Evolutionary conservation across 2,888 invertebrate species (phyloP).

Genomic region (Cremastinae sp.): DNA sequence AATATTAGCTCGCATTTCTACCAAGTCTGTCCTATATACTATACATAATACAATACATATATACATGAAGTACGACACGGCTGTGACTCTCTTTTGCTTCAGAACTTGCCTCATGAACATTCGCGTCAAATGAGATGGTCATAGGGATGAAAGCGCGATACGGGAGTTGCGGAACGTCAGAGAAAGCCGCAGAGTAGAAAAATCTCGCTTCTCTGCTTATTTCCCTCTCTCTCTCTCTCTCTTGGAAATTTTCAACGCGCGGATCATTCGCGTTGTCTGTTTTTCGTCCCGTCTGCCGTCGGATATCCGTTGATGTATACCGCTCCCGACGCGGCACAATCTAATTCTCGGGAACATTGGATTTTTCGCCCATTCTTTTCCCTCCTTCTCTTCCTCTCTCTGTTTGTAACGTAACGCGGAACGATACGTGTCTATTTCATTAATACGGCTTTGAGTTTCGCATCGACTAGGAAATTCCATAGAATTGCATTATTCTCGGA

Average conservation of each 20-base stretch:
- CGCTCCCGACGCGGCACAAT: slow-evolving; percentile 31
- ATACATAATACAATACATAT: background rate
- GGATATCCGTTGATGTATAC: slow-evolving; percentile 38
- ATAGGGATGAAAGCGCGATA: slow-evolving; percentile 41
- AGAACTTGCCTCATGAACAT: slow-evolving; percentile 1
- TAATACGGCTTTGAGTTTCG: slow-evolving; percentile 16
- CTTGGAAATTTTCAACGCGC: too few species aligned
- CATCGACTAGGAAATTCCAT: background rate
- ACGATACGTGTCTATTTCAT: slow-evolving; percentile 16
- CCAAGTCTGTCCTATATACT: background rate
- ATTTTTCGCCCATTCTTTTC: slow-evolving; percentile 32
- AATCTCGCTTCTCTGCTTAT: slow-evolving; percentile 26
- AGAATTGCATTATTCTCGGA: slow-evolving; percentile 2
- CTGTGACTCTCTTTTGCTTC: background rate
- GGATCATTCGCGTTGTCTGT: slow-evolving; percentile 11
- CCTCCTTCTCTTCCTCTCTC: slow-evolving; percentile 10
- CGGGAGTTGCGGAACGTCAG: slow-evolving; percentile 20
- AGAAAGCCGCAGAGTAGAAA: slow-evolving; percentile 23
- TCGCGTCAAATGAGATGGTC: slow-evolving; percentile 42
- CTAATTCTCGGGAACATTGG: slow-evolving; percentile 48
- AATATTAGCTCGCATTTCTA: slow-evolving; percentile 10
- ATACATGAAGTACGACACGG: too few species aligned
- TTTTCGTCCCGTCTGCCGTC: background rate
- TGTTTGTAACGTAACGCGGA: slow-evolving; percentile 8
- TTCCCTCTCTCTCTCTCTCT: background rate